These are phyloP conservation scores for Meganola albula DNA, from an alignment of 2,888 invertebrate species.

Conservation along the genomic window DNA sequence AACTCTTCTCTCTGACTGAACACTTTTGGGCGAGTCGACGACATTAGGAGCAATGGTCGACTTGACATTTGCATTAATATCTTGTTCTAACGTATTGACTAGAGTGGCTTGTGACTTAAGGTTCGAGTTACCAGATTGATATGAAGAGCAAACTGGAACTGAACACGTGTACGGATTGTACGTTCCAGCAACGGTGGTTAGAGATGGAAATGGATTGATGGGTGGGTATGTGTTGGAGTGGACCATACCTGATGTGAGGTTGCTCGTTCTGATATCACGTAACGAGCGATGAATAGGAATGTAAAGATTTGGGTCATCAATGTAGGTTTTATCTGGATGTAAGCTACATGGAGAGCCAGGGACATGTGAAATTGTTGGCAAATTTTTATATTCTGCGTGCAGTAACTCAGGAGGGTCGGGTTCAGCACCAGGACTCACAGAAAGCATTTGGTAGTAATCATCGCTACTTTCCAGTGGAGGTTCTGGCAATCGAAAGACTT, in stretches of 20 bases:
- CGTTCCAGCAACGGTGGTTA: slow-evolving; percentile 70
- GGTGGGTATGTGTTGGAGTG: slow-evolving; percentile 70
- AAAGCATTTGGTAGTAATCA: slow-evolving; percentile 51
- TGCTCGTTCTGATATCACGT: slow-evolving; percentile 53
- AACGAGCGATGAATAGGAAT: slow-evolving; percentile 50
- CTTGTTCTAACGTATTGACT: slow-evolving; percentile 50
- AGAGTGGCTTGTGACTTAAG: slow-evolving; percentile 44
- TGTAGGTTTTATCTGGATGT: slow-evolving; percentile 59
- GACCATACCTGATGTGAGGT: slow-evolving; percentile 51
- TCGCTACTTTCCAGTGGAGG: slow-evolving; percentile 39
- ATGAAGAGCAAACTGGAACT: slow-evolving; percentile 48
- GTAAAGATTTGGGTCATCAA: slow-evolving; percentile 37
- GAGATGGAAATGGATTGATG: slow-evolving; percentile 63
- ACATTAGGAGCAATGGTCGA: slow-evolving; percentile 41
- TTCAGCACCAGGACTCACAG: slow-evolving; percentile 55
- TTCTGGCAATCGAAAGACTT: slow-evolving; percentile 51
- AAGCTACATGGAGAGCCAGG: slow-evolving; percentile 68
- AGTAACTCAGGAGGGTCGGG: slow-evolving; percentile 58
- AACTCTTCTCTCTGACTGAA: slow-evolving; percentile 71
- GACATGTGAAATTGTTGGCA: slow-evolving; percentile 67
- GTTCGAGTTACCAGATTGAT: slow-evolving; percentile 38
- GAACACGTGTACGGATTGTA: slow-evolving; percentile 68
- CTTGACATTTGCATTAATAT: slow-evolving; percentile 60
- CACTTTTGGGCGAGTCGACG: slow-evolving; percentile 53
- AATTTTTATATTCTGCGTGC: slow-evolving; percentile 64